Evolutionary conservation across 2,113 vertebrate genomes (phyloP).

Genomic region (Bubo bubo): DNA sequence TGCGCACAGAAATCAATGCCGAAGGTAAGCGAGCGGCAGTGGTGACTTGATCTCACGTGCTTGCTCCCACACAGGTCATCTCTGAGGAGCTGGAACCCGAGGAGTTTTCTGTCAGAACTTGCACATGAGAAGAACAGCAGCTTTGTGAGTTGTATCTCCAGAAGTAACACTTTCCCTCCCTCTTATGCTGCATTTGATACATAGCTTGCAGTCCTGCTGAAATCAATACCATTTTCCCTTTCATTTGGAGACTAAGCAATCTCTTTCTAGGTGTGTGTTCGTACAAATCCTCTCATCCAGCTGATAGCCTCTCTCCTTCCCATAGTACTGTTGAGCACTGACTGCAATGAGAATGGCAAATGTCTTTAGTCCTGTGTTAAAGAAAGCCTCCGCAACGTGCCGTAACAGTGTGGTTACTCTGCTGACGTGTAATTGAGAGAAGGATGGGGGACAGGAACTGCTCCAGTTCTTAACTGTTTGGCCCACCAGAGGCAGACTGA

Average conservation of each 20-base stretch:
- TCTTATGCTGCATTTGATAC: neutral
- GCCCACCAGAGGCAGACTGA: neutral
- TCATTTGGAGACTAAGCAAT: neutral
- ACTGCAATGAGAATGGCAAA: neutral
- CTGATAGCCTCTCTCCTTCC: neutral
- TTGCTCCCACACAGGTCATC: neutral
- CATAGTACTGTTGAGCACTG: neutral
- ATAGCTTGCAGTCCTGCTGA: neutral
- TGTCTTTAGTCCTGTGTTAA: neutral
- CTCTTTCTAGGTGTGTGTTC: neutral
- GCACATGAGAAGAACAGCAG: neutral
- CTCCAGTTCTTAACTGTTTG: neutral
- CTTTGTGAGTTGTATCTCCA: neutral
- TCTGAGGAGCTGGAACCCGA: neutral
- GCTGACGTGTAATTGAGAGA: neutral
- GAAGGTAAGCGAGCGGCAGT: neutral
- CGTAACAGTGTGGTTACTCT: neutral
- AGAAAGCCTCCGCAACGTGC: neutral
- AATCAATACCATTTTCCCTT: neutral
- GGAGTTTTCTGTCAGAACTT: neutral
- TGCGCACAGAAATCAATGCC: no score
- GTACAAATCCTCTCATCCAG: neutral
- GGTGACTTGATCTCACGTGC: neutral
- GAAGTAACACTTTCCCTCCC: accelerated
- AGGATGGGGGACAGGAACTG: neutral